Base-by-base conservation (phyloP, 2,888 invertebrate genomes). In the Hecatera dysodea region DNA sequence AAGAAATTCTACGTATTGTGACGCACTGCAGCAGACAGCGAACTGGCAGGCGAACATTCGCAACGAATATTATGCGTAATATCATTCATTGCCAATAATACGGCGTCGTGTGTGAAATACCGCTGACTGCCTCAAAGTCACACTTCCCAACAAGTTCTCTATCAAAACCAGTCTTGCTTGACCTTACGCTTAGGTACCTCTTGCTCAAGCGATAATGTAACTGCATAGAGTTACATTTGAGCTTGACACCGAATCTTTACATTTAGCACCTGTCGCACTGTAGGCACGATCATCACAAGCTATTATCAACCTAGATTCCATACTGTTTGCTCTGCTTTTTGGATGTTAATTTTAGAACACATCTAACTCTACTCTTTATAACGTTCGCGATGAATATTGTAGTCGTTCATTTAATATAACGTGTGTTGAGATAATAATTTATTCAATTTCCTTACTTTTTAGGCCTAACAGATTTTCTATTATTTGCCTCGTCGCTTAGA, bases 261-360 rank as follows among this genome's bases (percentile, higher is more conserved):
- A 81, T 72, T 73, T 87, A 88, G 87, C 88, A 86, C 89, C 87
- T 82, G 74, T 79, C 73, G 60, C 75, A 66, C 53, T 56, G 56
- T 72, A 85, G 81, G 82, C 84, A 80, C 86, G 80, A 80, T 72
- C 86, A 84, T 82, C 80, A 78, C 79, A 69, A 72, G 75, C 70
- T 72, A 60, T 62, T 80, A 81, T 67, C 80, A 81, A 80, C 74
- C 81, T 82, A 82, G 48, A 79, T 80, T 72, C 66, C 63, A 66
- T 72, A 67, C 75, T 72, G 78, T 73, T 70, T 70, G 77, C 69
- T 75, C 53, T 66, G 61, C 68, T 61, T 61, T 61, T 67, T 56
- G 27, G 55, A 62, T 66, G 67, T 48, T 75, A 56, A 59, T 60
- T 76, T 61, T 71, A 74, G 60, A 69, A 67, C 67, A 64, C 42